These are phyloP conservation scores for Aspidiotus destructor DNA, from an alignment of 2,888 invertebrate species.

Conservation along the genomic window DNA sequence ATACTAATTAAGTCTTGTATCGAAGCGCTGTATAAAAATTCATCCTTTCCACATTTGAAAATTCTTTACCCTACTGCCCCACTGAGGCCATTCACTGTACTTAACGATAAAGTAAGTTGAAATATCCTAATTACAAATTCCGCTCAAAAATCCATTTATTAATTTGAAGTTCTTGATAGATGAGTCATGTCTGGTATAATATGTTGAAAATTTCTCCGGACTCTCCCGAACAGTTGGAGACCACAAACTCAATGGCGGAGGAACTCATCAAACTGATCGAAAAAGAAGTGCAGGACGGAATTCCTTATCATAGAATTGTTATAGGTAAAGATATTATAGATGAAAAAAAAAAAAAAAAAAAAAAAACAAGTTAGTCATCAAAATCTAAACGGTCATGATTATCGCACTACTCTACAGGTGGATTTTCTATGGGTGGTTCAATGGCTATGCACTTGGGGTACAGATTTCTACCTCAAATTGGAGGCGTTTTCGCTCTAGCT, in stretches of 20 bases:
- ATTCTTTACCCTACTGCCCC: slow-evolving; percentile 72
- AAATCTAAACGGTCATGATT: too few relatives aligned
- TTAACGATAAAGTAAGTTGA: slow-evolving; percentile 49
- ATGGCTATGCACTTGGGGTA: slow-evolving; percentile 64
- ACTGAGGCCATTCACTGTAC: slow-evolving; percentile 57
- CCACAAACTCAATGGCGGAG: slow-evolving; percentile 49
- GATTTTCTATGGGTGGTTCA: slow-evolving; percentile 81
- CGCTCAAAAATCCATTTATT: too few relatives aligned
- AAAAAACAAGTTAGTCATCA: too few relatives aligned
- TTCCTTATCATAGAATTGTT: slow-evolving; percentile 59
- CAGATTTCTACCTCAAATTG: slow-evolving; percentile 54
- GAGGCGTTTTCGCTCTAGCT: slow-evolving; percentile 66
- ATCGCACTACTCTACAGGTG: slow-evolving; percentile 45
- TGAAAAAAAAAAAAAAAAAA: too few relatives aligned
- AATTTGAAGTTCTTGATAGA: slow-evolving; percentile 37
- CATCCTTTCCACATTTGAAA: slow-evolving; percentile 62
- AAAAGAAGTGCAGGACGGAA: slow-evolving; percentile 46
- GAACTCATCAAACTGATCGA: slow-evolving; percentile 42
- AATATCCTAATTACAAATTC: too few relatives aligned
- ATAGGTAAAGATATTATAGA: slow-evolving; percentile 47
- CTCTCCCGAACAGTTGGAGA: slow-evolving; percentile 53
- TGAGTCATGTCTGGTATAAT: slow-evolving; percentile 70
- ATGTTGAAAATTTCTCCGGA: slow-evolving; percentile 53
- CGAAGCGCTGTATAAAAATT: slow-evolving; percentile 48
- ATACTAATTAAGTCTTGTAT: slow-evolving; percentile 52